phyloP scores from a whole-genome alignment of 2,797 vertebrate species.

The Poliocrania exsul region DNA sequence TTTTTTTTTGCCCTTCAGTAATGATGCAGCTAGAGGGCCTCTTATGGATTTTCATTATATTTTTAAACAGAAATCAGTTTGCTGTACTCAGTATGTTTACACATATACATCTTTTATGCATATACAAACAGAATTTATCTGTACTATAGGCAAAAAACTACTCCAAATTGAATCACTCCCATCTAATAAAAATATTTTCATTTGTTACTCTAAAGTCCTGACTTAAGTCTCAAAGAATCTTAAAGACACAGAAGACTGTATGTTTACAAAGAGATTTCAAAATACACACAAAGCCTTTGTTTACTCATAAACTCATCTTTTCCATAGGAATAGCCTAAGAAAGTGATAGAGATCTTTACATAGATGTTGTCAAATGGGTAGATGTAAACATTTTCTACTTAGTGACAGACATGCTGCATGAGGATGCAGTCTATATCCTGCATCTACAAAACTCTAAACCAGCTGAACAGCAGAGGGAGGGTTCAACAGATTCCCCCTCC shows the following conservation, averaged over 20 bases:
- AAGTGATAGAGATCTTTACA: neutral
- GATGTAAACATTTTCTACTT: neutral
- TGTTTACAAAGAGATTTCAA: constrained; percentile 8
- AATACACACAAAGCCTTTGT: neutral
- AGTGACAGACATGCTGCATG: neutral
- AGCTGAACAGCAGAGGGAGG: neutral
- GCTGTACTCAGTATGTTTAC: neutral
- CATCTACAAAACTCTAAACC: neutral
- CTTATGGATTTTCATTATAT: neutral
- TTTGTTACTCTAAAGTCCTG: constrained; percentile 5
- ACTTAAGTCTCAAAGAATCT: constrained; percentile 20
- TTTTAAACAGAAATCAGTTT: neutral
- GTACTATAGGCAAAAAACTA: neutral
- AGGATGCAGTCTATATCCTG: neutral
- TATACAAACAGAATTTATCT: neutral
- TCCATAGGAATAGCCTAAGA: neutral
- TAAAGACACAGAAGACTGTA: neutral
- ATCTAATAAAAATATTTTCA: constrained; percentile 47
- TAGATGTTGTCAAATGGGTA: neutral
- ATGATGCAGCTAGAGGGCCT: neutral
- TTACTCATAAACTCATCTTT: neutral
- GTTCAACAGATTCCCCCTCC: neutral
- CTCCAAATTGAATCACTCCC: neutral
- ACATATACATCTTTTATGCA: neutral
- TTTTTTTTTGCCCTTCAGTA: neutral